Conservation (phyloP, 2,113 vertebrate species). For the Setophaga kirtlandii region DNA sequence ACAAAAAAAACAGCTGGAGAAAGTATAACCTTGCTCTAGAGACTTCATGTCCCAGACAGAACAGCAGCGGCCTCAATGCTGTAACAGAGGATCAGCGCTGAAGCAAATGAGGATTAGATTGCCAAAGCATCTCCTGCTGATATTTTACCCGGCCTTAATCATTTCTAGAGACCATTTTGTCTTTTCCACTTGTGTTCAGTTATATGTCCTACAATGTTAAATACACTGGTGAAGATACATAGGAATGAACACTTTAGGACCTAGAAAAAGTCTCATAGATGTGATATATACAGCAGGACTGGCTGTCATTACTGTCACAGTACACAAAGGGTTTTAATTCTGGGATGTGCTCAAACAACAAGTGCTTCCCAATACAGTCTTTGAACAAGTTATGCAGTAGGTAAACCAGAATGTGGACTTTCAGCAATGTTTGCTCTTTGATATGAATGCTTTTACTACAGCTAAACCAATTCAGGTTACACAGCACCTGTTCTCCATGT, state of each 20-base stretch:
- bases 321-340: not conserved
- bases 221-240: not conserved
- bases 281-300: not conserved
- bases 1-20: not conserved
- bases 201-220: not conserved
- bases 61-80: accelerated
- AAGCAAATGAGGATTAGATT: not conserved
- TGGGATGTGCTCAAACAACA: not conserved
- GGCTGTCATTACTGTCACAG: not conserved
- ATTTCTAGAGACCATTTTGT: not conserved
- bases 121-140: not conserved
- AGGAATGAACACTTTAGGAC: not conserved
- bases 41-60: not conserved
- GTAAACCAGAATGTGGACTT: not conserved
- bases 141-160: not conserved
- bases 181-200: not conserved
- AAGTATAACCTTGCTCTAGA: not conserved
- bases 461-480: not conserved
- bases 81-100: not conserved
- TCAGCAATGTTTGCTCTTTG: not conserved
- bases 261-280: not conserved
- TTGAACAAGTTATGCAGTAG: not conserved
- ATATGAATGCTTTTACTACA: not conserved
- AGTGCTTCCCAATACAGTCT: not conserved
- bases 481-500: not conserved